Percentiles rank a stretch among this genome's conserved stretches.
Evolutionary conservation across 2,888 invertebrate species (phyloP).

Genomic region (Saturnia japonica): DNA sequence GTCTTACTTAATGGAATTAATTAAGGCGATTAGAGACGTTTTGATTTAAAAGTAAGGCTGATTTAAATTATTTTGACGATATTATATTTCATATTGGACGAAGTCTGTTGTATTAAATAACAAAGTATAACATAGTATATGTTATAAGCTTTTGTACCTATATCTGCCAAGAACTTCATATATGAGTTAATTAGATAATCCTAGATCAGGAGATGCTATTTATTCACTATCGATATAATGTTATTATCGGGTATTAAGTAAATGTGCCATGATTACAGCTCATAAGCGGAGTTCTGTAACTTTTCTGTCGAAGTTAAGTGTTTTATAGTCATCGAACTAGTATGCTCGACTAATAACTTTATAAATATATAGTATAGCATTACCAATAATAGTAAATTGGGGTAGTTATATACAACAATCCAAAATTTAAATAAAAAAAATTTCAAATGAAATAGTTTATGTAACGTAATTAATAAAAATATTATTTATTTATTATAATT

Average conservation of each 20-base stretch:
- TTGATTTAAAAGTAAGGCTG: background rate
- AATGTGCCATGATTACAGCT: constrained; percentile 1
- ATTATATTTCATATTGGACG: background rate
- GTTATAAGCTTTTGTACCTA: background rate
- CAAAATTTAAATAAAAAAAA: background rate
- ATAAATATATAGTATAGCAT: background rate
- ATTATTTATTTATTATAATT: too few relatives aligned
- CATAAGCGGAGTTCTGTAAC: background rate
- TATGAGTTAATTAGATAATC: background rate
- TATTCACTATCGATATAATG: background rate
- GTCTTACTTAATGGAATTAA: constrained; percentile 1
- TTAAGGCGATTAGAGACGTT: background rate
- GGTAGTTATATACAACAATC: too few relatives aligned
- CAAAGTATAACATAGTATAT: background rate
- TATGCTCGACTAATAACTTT: background rate
- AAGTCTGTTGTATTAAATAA: background rate
- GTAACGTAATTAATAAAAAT: too few relatives aligned
- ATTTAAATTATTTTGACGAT: background rate
- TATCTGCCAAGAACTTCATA: background rate
- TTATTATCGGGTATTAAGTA: background rate
- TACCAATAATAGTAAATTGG: background rate
- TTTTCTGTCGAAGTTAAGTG: background rate
- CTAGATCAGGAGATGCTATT: background rate
- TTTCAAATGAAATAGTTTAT: background rate
- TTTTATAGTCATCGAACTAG: background rate